Evolutionary conservation across 2,888 invertebrate species (phyloP).

Genomic region (Colletes collaris): DNA sequence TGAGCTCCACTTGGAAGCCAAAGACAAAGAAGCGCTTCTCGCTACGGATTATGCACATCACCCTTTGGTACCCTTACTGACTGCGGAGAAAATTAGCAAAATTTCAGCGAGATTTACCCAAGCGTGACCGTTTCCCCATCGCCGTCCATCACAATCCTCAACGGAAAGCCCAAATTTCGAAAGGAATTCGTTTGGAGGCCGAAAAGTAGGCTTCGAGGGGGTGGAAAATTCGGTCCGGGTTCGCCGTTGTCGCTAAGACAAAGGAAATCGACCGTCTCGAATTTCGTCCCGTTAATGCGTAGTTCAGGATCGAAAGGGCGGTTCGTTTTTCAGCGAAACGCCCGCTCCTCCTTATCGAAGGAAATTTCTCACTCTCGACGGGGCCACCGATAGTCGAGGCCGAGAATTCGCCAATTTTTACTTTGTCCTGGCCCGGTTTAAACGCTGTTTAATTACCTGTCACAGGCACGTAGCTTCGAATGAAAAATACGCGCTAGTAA

Average conservation of each 20-base stretch:
- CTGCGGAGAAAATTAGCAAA: slow-evolving; percentile 12
- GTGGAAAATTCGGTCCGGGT: slow-evolving; percentile 13
- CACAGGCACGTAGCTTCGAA: slow-evolving; percentile 33
- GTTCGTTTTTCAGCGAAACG: background rate
- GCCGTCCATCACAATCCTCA: too few relatives aligned
- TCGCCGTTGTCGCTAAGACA: slow-evolving; percentile 26
- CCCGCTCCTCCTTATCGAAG: background rate
- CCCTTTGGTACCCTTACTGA: too few relatives aligned
- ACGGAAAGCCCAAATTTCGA: background rate
- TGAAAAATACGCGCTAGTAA: slow-evolving; percentile 47
- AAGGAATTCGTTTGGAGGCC: background rate
- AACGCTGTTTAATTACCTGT: slow-evolving; percentile 59
- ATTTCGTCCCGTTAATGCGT: slow-evolving; percentile 32
- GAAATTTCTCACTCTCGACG: slow-evolving; percentile 7
- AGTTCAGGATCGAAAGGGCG: background rate
- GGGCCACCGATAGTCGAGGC: background rate
- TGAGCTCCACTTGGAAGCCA: background rate
- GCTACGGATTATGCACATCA: background rate
- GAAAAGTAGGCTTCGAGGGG: slow-evolving; percentile 1
- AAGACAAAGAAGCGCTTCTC: slow-evolving; percentile 5
- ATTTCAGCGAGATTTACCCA: slow-evolving; percentile 1
- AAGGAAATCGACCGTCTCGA: slow-evolving; percentile 39
- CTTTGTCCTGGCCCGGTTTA: slow-evolving; percentile 40
- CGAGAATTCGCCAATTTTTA: slow-evolving; percentile 35
- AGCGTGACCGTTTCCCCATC: slow-evolving; percentile 40